These are phyloP conservation scores for Thereva nobilitata DNA, from an alignment of 2,888 invertebrate genomes.

Conservation along the genomic window DNA sequence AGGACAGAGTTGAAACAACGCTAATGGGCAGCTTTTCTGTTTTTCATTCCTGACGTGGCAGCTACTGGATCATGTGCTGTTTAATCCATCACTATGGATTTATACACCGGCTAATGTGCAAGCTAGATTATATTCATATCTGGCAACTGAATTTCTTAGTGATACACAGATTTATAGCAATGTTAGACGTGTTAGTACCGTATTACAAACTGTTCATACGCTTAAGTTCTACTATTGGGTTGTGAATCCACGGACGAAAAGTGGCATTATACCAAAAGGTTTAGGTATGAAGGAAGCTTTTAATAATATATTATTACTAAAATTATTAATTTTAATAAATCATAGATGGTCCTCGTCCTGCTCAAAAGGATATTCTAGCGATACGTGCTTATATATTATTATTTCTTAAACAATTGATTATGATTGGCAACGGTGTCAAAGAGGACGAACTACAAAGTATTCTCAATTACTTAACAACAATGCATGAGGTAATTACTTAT, in stretches of 20 bases:
- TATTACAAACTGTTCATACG: slow-evolving; percentile 97
- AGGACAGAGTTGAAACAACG: slow-evolving; percentile 61
- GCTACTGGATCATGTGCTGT: slow-evolving; percentile 97
- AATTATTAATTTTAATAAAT: slow-evolving; percentile 1
- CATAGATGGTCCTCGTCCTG: slow-evolving; percentile 89
- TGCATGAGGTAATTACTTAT: slow-evolving; percentile 80
- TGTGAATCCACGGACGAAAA: slow-evolving; percentile 90
- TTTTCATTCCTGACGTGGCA: slow-evolving; percentile 91
- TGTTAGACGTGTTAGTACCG: slow-evolving; percentile 94
- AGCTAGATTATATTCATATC: slow-evolving; percentile 92
- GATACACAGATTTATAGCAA: slow-evolving; percentile 98
- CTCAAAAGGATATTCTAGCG: slow-evolving; percentile 90
- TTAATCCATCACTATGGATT: slow-evolving; percentile 99
- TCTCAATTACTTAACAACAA: slow-evolving; percentile 95
- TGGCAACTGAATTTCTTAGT: slow-evolving; percentile 98
- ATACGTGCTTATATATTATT: slow-evolving; percentile 93
- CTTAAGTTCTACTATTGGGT: slow-evolving; percentile 99
- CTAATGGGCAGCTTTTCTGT: slow-evolving; percentile 84
- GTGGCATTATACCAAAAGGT: slow-evolving; percentile 94
- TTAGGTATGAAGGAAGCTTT: slow-evolving; percentile 68
- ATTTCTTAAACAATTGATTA: slow-evolving; percentile 93
- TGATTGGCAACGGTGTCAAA: slow-evolving; percentile 95
- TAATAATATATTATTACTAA: not conserved
- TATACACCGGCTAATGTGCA: slow-evolving; percentile 96
- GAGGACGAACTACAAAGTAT: slow-evolving; percentile 99